These are phyloP conservation scores for Rhynchomys soricoides DNA, from an alignment of 2,113 vertebrate species.

Conservation along the genomic window DNA sequence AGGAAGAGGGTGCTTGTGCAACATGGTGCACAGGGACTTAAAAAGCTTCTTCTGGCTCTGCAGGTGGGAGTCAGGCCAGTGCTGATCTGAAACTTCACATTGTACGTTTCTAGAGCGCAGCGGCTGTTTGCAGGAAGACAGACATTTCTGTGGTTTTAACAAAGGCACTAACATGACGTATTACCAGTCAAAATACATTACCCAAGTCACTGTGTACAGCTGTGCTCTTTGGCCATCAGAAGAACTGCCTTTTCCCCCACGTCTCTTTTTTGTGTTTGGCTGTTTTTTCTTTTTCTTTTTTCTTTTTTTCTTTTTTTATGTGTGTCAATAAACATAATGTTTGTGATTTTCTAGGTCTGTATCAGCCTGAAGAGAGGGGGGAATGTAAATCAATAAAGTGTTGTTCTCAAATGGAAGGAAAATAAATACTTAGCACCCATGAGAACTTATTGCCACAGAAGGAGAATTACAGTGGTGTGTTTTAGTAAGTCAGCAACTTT, in stretches of 20 bases:
- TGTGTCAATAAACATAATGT: background rate
- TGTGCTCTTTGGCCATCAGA: background rate
- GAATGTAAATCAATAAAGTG: background rate
- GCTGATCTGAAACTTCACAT: slow-evolving; percentile 10
- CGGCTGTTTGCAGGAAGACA: slow-evolving; percentile 46
- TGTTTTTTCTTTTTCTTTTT: slow-evolving; percentile 65
- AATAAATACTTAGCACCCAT: background rate
- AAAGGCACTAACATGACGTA: slow-evolving; percentile 12
- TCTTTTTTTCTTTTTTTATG: slow-evolving; percentile 51
- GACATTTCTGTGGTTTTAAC: slow-evolving; percentile 44
- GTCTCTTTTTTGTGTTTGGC: slow-evolving; percentile 20
- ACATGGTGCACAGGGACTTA: background rate
- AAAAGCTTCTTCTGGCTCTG: background rate
- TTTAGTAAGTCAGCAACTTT: background rate
- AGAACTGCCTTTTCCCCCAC: background rate
- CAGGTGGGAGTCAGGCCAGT: background rate
- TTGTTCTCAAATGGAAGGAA: background rate
- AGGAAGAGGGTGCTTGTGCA: background rate
- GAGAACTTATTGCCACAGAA: background rate
- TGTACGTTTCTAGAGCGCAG: slow-evolving; percentile 38
- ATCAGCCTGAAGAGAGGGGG: slow-evolving; percentile 17
- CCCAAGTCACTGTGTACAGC: background rate
- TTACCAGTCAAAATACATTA: slow-evolving; percentile 51
- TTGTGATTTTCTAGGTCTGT: background rate
- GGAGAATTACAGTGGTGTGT: background rate